Evolutionary conservation across 2,113 vertebrate species (phyloP), one percentile per base, ranked within the genome.

Genomic region (Pelvicachromis taeniatus): DNA sequence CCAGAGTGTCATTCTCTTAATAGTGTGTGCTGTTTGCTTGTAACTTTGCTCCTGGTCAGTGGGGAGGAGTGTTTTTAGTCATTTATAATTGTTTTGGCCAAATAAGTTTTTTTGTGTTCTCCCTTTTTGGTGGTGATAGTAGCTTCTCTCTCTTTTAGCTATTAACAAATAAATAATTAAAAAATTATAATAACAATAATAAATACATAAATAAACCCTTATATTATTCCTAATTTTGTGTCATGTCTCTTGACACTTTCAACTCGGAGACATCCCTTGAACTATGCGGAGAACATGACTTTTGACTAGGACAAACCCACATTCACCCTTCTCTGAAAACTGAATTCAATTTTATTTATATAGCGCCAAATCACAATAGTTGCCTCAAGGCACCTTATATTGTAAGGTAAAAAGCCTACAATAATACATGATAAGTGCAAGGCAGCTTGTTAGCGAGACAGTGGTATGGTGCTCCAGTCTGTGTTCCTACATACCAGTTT

Each of bases 401-500:
- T 59, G 29, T 19, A 19, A 33, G 29, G 56, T 58, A 59, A 59
- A 59, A 59, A 59, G 17, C 56, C 56, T 59, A 31, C 16, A 59
- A 33, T 59, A 17, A 59, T 59, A 59, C 56, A 59, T 17, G 31
- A 58, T 31, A 59, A 59, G 29, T 12, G 31, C 56, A 21, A 63
- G 38, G 40, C 52, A 31, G 16, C 35, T 19, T 63, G 33, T 63
- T 33, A 63, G 59, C 6, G n/a, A 38, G 10, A 38, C 19, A 26
- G 26, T 26, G 26, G 26, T 26, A 21, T 26, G 53, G 38, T 21
- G 40, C 5, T 33, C 68, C 14, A 40, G 48, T 84, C 19, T 54
- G 10, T 21, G 31, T 81, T 35, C 5, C 12, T 26, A 50, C 81
- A 0, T 75, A 99, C 98, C 97, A 98, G 97, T 91, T 97, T 98